Evolutionary conservation across 2,113 vertebrate genomes (phyloP), one percentile per base, ranked within the genome.

Genomic region (Urocitellus parryii): DNA sequence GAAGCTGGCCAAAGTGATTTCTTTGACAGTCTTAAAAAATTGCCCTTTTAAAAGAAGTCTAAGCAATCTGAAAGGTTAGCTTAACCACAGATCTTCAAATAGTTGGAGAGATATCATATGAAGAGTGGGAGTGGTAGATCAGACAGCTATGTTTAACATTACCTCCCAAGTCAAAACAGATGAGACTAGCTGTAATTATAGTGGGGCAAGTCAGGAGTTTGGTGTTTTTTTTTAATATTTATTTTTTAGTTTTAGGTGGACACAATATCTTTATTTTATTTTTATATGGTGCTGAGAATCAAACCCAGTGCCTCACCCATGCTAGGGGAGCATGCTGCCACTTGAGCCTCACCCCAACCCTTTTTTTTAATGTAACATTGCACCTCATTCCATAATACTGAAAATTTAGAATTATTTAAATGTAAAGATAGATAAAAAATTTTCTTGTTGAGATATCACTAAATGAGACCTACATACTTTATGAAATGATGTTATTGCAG

Each of bases 1-100:
- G 70, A 78, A 97, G 4, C 24, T 91, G 72, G 24, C 0, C 39
- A 63, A 86, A 94, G 13, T 94, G 29, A 94, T 79, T 78, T 32
- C 11, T 90, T 90, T 87, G 25, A 96, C 94, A 79, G 24, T 63
- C 67, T 86, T 87, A 92, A 48, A 82, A 90, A 94, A 83, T 77
- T 74, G 5, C 2, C 20, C 22, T 93, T 86, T 11, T 63, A 61
- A 90, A 93, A 56, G 18, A 82, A 53, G 32, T 27, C n/a, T 83
- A 74, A 68, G n/a, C 53, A 48, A 95, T 76, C n/a, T 87, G 91
- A 95, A 92, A 11, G 12, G 11, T 97, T 89, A 73, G 13, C 63
- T 86, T 88, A 86, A 68, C 63, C 34, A 84, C 10, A 91, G 39
- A 9, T 82, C 63, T 93, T 82, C 88, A 96, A 73, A 67, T 83